phyloP scores from a whole-genome alignment of 2,113 vertebrate genomes.

The Chrysochloris asiatica region DNA sequence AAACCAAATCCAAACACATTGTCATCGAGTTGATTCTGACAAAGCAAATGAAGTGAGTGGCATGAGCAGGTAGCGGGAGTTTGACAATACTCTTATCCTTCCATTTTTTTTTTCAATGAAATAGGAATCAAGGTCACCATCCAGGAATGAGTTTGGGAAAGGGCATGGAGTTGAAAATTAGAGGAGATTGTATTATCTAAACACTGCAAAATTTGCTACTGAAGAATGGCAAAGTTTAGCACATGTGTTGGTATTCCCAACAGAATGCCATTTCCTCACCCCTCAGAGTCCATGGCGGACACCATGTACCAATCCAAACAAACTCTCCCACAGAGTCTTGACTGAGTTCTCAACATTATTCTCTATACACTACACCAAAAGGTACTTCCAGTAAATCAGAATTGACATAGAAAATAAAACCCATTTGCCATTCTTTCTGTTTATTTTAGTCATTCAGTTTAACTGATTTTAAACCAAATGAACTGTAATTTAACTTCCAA shows the following conservation, averaged over 20 bases:
- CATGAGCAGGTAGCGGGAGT: rapidly evolving
- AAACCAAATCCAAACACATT: no score
- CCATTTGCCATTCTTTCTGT: not conserved
- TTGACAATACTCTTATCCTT: not conserved
- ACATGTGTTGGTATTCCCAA: rapidly evolving
- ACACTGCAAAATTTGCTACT: not conserved
- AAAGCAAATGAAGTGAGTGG: no score
- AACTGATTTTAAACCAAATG: not conserved
- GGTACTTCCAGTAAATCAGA: not conserved
- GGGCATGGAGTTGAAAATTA: not conserved
- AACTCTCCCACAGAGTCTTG: not conserved
- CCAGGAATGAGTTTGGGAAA: not conserved
- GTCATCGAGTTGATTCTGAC: no score
- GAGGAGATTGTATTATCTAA: not conserved
- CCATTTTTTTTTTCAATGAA: not conserved
- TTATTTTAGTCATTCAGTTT: not conserved
- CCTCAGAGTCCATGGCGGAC: not conserved
- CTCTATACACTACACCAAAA: not conserved
- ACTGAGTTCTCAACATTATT: no score
- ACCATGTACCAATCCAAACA: not conserved
- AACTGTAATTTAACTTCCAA: not conserved
- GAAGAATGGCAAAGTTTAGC: not conserved
- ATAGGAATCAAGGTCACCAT: not conserved
- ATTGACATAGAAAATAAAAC: not conserved
- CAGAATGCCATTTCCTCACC: no score